Evolutionary conservation across 2,888 invertebrate species (phyloP), one percentile per base, ranked within the genome.

Genomic region (Lamellibrachia columna): DNA sequence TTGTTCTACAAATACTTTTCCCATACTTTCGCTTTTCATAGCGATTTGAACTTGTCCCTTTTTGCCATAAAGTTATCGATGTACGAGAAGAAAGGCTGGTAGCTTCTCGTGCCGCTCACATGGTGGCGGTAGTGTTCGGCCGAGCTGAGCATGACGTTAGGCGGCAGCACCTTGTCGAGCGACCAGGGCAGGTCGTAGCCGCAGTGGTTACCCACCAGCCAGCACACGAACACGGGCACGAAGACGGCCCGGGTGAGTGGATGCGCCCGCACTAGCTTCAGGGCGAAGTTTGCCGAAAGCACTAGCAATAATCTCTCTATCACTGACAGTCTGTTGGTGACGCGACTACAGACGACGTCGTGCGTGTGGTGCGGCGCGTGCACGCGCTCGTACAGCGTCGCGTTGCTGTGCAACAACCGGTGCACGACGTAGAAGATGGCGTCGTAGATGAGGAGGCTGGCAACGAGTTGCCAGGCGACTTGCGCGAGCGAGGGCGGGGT

Each of bases 131-230:
- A 95, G 93, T 96, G 96, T 91, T 94, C 94, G 6, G 93, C 93
- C 0, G 96, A 93, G 0, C 95, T 95, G 52, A 95, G 95, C 28
- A 95, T 93, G 22, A 95, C 52, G 8, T 94, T 94, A 90, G 94
- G 94, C 11, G 96, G 96, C 11, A 96, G 91, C 0, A 95, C 92
- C 40, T 95, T 94, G 93, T 96, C 95, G 28, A 94, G 92, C n/a
- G 95, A 94, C 94, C 95, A 95, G n/a, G 96, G 96, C 58, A 95
- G 91, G 93, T 95, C 95, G 92, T 95, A 96, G 53, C 95, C 96
- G 11, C 94, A 93, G 92, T 96, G 96, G 92, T 95, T 95, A 91
- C 96, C 95, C 7, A 95, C 93, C 7, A 96, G 92, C 93, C 95
- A 93, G 40, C 92, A 94, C 2, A 95, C 93, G 92, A 95, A 96